Evolutionary conservation across 1,140 invertebrate species (phyloP).

Genomic region (Camponotus pennsylvanicus): DNA sequence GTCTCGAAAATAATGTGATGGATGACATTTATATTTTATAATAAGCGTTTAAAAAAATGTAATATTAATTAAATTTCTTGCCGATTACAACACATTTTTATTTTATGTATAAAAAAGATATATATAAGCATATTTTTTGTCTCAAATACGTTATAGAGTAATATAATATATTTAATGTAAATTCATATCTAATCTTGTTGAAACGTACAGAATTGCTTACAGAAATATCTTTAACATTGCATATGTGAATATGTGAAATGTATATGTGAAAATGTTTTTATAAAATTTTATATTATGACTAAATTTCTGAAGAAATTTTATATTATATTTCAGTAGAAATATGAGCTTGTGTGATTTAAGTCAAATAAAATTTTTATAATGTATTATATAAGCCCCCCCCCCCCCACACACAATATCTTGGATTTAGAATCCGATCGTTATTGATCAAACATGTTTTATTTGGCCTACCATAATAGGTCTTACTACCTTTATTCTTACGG

Average conservation of each 20-base stretch:
- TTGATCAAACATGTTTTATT: conserved; percentile 51
- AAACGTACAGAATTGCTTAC: conserved; percentile 1
- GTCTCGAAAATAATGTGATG: neutral
- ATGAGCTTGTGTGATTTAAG: neutral
- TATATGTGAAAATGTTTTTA: conserved; percentile 5
- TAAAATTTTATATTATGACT: neutral
- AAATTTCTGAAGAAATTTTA: conserved; percentile 11
- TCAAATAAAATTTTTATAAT: conserved; percentile 18
- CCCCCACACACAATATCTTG: neutral
- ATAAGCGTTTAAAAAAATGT: neutral
- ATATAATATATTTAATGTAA: conserved; percentile 21
- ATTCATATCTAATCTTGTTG: conserved; percentile 19
- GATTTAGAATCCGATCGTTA: neutral
- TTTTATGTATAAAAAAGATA: neutral
- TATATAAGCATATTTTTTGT: conserved; percentile 3
- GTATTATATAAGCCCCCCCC: neutral
- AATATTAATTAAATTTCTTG: neutral
- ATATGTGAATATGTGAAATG: neutral
- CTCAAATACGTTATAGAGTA: neutral
- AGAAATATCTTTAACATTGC: no score
- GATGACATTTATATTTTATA: neutral
- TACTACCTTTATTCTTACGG: neutral
- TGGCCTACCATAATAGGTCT: neutral
- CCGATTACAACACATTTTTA: neutral
- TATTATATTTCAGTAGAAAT: neutral